Percentiles rank a stretch among this genome's conserved stretches.
Evolutionary conservation across 2,113 vertebrate species (phyloP).

Genomic region (Glaucomys volans): DNA sequence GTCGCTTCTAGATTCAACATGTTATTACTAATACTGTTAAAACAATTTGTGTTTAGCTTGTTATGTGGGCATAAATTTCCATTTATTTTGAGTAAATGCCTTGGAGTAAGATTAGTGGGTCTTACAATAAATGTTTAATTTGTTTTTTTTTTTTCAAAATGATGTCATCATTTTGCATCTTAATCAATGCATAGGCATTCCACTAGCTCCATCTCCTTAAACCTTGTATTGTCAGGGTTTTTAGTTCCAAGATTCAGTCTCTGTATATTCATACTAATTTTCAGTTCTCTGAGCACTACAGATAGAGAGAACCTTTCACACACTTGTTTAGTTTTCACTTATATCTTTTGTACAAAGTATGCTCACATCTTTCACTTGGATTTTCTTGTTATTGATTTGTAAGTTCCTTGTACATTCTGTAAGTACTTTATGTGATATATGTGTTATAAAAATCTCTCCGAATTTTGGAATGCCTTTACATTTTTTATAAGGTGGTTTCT

Average conservation of each 20-base stretch:
- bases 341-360: background rate
- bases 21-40: background rate
- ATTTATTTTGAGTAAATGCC: background rate
- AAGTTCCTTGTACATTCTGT: background rate
- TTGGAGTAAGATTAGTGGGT: background rate
- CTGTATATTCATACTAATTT: background rate
- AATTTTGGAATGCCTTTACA: background rate
- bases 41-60: background rate
- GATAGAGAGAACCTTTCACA: background rate
- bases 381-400: background rate
- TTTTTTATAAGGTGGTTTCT: background rate
- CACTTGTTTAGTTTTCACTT: background rate
- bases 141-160: background rate
- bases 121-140: background rate
- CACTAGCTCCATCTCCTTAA: background rate
- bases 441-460: background rate
- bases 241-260: background rate
- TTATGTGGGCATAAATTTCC: background rate
- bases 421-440: background rate
- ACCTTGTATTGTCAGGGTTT: background rate
- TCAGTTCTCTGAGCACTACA: background rate
- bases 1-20: background rate
- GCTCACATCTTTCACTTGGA: background rate
- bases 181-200: background rate
- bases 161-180: background rate